These are phyloP conservation scores for Busseola fusca DNA, from an alignment of 2,888 invertebrate species.

Conservation along the genomic window DNA sequence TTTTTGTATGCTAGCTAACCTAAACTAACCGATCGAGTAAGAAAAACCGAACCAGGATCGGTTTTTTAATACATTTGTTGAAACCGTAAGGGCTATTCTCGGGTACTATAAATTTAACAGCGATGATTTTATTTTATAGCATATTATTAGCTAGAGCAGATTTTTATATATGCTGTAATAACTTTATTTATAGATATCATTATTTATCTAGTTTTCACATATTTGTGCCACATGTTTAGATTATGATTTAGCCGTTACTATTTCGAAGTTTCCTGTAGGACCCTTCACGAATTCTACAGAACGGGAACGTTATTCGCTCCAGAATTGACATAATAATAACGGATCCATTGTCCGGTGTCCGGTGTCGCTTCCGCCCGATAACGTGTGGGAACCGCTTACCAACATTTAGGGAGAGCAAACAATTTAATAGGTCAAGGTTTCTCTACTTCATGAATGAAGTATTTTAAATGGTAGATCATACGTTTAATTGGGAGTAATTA, in stretches of 20 bases:
- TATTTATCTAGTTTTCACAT: slow-evolving; percentile 4
- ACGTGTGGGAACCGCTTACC: slow-evolving; percentile 79
- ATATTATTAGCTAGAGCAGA: background rate
- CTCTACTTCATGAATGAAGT: slow-evolving; percentile 73
- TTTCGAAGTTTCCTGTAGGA: slow-evolving; percentile 65
- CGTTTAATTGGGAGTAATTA: slow-evolving; percentile 77
- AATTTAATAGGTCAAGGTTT: slow-evolving; percentile 85
- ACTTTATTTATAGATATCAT: background rate
- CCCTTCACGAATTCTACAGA: slow-evolving; percentile 64
- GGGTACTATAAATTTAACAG: background rate
- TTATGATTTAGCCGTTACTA: slow-evolving; percentile 62
- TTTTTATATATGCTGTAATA: background rate
- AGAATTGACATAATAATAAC: slow-evolving; percentile 79
- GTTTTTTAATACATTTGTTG: no score
- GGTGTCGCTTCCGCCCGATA: slow-evolving; percentile 81
- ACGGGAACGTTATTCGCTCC: slow-evolving; percentile 66
- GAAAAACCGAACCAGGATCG: background rate
- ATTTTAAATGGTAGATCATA: slow-evolving; percentile 64
- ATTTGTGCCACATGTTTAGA: slow-evolving; percentile 36
- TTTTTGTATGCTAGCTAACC: background rate
- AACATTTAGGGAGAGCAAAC: slow-evolving; percentile 79
- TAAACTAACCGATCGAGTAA: background rate
- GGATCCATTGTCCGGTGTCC: slow-evolving; percentile 83
- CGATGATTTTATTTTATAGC: background rate
- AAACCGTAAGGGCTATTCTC: background rate